Base-by-base conservation (phyloP, 92 coral and sea anemone species). In the Phenganax stokvisi region DNA sequence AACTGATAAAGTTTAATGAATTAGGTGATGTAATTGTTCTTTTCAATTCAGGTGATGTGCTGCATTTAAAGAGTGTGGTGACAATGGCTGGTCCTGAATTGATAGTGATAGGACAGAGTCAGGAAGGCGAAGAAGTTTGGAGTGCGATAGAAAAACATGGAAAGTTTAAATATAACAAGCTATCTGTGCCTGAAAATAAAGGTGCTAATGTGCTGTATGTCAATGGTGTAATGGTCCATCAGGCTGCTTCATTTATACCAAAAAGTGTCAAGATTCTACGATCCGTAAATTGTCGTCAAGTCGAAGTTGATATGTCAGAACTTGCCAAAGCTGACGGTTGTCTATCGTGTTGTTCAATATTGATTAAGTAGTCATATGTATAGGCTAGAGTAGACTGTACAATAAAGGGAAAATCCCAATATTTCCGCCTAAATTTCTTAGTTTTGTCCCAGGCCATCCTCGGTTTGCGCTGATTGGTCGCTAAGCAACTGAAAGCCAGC, bases 241-340 rank as follows among this genome's bases (percentile, higher is more conserved):
- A 84, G 52, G 57, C 89, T 10, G 75, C 84, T 6, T 37, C 81
- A 11, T 91, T 88, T 54, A 87, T 92, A 28, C 97, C 98, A 2
- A 58, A 58, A 29, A 94, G 98, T 61, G 30, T 84, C n/a, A 81
- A 62, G 16, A 52, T 77, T 12, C 85, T 86, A 31, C 85, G 80
- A 60, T 63, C 88, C 9, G 62, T 94, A 67, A 85, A 92, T 31
- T 76, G 89, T 53, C 85, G 85, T 2, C 89, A 85, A 87, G 61
- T 90, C 10, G 97, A 88, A 57, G 77, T 92, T 20, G 90, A 85
- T 55, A 88, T 88, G 77, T 85, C 90, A 13, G 97, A 94, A 79
- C 76, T 94, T 6, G 69, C 81, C 44, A 94, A 94, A 83, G 96
- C 84, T 28, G 98, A 94, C 65, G 98, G 98, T 8, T 90, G 97